Evolutionary conservation across 2,888 invertebrate genomes (phyloP), one percentile per base, ranked within the genome.

Genomic region (Priocnemis perturbator): DNA sequence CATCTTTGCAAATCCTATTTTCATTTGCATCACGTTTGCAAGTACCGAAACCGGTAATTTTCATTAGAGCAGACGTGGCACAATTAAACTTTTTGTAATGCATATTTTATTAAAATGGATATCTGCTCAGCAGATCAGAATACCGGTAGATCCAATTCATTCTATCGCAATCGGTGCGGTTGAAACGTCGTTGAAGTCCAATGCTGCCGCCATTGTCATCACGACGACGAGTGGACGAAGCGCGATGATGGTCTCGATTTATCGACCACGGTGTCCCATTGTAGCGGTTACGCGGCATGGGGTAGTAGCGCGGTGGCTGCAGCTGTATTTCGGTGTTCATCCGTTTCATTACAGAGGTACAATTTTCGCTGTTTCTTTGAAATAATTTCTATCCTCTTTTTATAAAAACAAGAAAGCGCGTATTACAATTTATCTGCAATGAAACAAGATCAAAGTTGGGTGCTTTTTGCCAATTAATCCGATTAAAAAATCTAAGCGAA

Each of bases 91-190:
- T n/a, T n/a, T n/a, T n/a, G n/a, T n/a, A n/a, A n/a, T n/a, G n/a
- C n/a, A n/a, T n/a, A n/a, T n/a, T n/a, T n/a, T n/a, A n/a, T n/a
- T n/a, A n/a, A n/a, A n/a, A n/a, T n/a, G n/a, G n/a, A n/a, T n/a
- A 5, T 26, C 26, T 26, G 26, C 26, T n/a, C n/a, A n/a, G 26
- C 5, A 26, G 26, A 5, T 26, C 3, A 26, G 26, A 23, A 81
- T 91, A 11, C 91, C 92, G 2, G 91, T 93, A 20, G 93, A 95
- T 80, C 92, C 94, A 76, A 91, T 93, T 0, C 93, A 94, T 60
- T 93, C 94, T 0, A 90, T 94, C 5, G 93, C 94, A 14, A 90
- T 96, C 60, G 93, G 95, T 0, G 94, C 94, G 7, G 94, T 95
- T 0, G 91, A 95, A 72, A 93, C 95, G 3, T 93, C 96, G 0